These are phyloP conservation scores for Meloidogyne exigua DNA, from an alignment of 1,140 invertebrate species.

Conservation along the genomic window DNA sequence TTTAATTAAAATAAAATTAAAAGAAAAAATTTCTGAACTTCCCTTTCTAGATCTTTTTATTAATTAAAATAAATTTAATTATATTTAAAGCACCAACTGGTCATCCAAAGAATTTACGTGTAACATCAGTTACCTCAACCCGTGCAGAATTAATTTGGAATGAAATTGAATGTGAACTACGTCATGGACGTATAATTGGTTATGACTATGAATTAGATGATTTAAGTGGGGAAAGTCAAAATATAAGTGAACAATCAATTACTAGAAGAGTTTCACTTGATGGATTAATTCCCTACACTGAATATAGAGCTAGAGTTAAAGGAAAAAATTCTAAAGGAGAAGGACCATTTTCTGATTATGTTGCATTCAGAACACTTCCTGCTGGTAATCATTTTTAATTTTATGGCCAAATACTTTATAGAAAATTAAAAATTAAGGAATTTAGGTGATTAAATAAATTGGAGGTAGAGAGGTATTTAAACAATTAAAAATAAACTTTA, in stretches of 20 bases:
- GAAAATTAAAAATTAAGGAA: too few relatives aligned
- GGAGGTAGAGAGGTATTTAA: too few relatives aligned
- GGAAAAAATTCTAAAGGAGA: constrained; percentile 55
- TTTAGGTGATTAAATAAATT: too few relatives aligned
- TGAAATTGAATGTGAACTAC: constrained; percentile 61
- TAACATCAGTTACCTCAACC: constrained; percentile 54
- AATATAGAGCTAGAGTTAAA: constrained; percentile 59
- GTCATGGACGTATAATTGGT: constrained; percentile 61
- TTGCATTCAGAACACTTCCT: constrained; percentile 52
- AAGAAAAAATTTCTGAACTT: too few relatives aligned
- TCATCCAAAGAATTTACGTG: constrained; percentile 53
- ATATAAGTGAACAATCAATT: constrained; percentile 38
- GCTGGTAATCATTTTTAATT: constrained; percentile 25
- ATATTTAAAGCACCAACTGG: constrained; percentile 51
- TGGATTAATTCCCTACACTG: constrained; percentile 55
- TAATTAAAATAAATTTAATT: neutral
- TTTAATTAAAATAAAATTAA: too few relatives aligned
- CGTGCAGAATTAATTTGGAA: constrained; percentile 61
- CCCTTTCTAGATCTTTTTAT: neutral
- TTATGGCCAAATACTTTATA: too few relatives aligned
- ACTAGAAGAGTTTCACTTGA: constrained; percentile 48
- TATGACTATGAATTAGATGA: constrained; percentile 61
- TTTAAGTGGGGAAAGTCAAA: constrained; percentile 50
- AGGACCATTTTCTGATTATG: constrained; percentile 61
- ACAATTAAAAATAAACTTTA: too few relatives aligned